Evolutionary conservation across 2,113 vertebrate species (phyloP), one percentile per base, ranked within the genome.

Genomic region (Pangasianodon hypophthalmus): DNA sequence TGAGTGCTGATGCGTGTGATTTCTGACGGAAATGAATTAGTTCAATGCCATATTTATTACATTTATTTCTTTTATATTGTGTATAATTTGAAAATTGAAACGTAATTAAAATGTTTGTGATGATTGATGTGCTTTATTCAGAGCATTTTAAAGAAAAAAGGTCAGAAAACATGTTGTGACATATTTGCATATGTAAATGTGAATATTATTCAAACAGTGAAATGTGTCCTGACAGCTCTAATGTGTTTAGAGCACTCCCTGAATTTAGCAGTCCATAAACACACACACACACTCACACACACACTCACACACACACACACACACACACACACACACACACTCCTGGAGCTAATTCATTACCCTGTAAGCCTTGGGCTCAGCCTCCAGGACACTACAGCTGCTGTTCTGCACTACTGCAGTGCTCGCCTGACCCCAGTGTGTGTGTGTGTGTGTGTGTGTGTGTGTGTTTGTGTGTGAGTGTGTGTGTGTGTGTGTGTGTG

Each of bases 361-460:
- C 0, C 82, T 1, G 32, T 84, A 84, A 84, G 37, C 21, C 37
- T 41, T 44, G 32, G 56, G 82, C 32, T 84, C 10, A 6, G 82
- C 54, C 54, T 84, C 79, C 50, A 81, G 29, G 29, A 81, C 79
- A 19, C 50, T 32, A 19, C 77, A 80, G 46, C 77, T 80, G 77
- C 46, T 80, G 0, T 50, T 48, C 77, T 52, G 77, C 48, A 19
- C 48, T 50, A 71, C 9, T 41, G 46, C 48, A 73, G n/a, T 26
- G 44, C 21, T 64, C 7, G 11, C 5, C 37, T 64, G 83, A 85
- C 54, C 71, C 50, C n/a, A 29, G 52, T 73, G 48, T 79, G 32
- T 79, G 73, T 88, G 88, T 84, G 79, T 88, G 54, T 86, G 50
- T 37, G 32, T 71, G 50, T 71, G 75, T 44, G 52, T 88, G 67